Evolutionary conservation across 2,113 vertebrate genomes (phyloP).

Genomic region (Coregonus clupeaformis): DNA sequence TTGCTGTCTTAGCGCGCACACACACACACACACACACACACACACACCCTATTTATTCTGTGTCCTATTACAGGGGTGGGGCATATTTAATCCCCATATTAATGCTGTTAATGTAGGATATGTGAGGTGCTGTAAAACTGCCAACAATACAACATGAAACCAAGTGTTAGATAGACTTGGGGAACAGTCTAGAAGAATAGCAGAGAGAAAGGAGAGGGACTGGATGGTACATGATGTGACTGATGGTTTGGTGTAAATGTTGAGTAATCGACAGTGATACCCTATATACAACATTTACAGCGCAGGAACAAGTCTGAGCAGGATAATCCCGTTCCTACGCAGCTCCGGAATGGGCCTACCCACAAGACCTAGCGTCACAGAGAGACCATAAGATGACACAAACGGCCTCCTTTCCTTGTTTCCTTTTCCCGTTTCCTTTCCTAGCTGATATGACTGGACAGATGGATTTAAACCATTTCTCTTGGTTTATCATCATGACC

Average conservation of each 20-base stretch:
- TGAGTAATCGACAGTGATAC: background rate
- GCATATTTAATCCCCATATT: no score
- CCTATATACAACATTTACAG: background rate
- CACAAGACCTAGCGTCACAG: background rate
- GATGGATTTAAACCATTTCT: no score
- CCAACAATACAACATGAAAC: no score
- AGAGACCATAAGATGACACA: background rate
- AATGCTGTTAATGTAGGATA: no score
- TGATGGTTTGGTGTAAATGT: background rate
- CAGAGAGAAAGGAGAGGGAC: background rate
- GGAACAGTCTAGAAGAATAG: background rate
- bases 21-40: background rate
- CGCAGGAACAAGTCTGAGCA: background rate
- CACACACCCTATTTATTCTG: background rate
- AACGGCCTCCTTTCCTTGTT: background rate
- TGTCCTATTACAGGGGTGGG: no score
- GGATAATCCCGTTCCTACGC: constrained; percentile 13
- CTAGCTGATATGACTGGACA: no score
- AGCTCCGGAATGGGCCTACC: background rate
- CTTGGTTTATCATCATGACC: no score
- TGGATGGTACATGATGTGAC: background rate
- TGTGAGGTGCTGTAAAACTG: no score
- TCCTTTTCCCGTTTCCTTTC: no score
- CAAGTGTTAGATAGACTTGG: background rate
- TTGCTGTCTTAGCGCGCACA: background rate